Percentiles rank a stretch among this genome's conserved stretches.
These are phyloP conservation scores for Condylostylus longicornis DNA, from an alignment of 1,140 invertebrate genomes.

Conservation along the genomic window DNA sequence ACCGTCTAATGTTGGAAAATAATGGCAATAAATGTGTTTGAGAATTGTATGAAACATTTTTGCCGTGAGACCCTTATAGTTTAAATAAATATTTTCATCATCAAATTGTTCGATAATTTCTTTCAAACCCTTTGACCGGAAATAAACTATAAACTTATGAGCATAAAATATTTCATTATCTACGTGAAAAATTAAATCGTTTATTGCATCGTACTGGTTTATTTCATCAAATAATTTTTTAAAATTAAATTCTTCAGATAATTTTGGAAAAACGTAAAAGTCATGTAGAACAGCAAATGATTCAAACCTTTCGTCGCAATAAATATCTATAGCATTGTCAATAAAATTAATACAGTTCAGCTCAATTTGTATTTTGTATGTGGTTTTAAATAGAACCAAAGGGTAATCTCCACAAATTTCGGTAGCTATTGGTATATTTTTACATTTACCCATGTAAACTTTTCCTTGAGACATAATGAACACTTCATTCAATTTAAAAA, in stretches of 20 bases:
- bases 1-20: conserved; percentile 13
- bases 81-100: conserved; percentile 25
- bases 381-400: no score
- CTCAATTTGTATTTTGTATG: conserved; percentile 22
- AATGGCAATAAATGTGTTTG: conserved; percentile 25
- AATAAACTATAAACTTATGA: conserved; percentile 53
- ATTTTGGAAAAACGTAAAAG: conserved; percentile 19
- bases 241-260: conserved; percentile 32
- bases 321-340: conserved; percentile 41
- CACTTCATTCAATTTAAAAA: conserved; percentile 25
- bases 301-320: conserved; percentile 46
- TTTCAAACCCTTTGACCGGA: conserved; percentile 31
- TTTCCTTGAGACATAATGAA: conserved; percentile 23
- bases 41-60: conserved; percentile 30
- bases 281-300: conserved; percentile 50
- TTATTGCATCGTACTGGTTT: conserved; percentile 40
- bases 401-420: conserved; percentile 24
- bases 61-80: conserved; percentile 20
- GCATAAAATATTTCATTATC: conserved; percentile 36
- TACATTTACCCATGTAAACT: conserved; percentile 27
- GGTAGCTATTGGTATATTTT: conserved; percentile 16
- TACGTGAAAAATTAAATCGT: conserved; percentile 47
- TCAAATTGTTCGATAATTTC: conserved; percentile 16
- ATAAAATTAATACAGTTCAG: conserved; percentile 40
- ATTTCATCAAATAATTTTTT: conserved; percentile 37